A percentile compares a stretch with the other conserved stretches of the same genome.
phyloP scores from a whole-genome alignment of 2,888 invertebrate species.

The Idaea aversata region DNA sequence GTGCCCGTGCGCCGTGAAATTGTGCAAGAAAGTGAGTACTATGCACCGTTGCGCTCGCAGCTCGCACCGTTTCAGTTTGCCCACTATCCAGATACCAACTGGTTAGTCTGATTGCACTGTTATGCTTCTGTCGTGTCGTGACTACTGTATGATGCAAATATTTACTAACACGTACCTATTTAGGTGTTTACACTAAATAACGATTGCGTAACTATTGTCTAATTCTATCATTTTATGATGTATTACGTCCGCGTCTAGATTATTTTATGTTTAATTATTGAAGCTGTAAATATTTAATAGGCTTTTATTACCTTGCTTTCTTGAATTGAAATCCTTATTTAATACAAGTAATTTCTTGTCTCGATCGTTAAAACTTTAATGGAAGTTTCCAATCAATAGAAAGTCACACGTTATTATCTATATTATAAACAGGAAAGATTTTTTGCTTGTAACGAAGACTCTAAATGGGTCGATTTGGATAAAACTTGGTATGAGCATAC shows the following conservation, averaged over 20 bases:
- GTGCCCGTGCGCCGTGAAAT: slow-evolving; percentile 67
- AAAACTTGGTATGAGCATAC: no score
- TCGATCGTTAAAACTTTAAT: no score
- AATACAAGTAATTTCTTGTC: no score
- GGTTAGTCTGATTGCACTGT: neutral
- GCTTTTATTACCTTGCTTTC: no score
- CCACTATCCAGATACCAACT: neutral
- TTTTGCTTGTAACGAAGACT: no score
- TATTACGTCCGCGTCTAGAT: neutral
- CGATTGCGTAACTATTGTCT: neutral
- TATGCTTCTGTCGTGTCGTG: neutral
- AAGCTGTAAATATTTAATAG: no score
- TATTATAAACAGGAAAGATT: no score
- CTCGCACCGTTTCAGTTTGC: neutral
- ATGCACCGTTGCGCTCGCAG: slow-evolving; percentile 19
- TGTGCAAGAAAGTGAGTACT: slow-evolving; percentile 69
- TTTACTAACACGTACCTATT: neutral
- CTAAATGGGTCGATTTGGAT: no score
- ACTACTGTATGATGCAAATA: neutral
- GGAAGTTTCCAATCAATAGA: no score
- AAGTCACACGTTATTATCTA: no score
- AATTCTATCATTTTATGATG: neutral
- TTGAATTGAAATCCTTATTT: no score
- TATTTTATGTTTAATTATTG: neutral
- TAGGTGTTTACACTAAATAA: neutral